Base-by-base conservation (phyloP, 1,140 invertebrate species). In the Battus philenor region DNA sequence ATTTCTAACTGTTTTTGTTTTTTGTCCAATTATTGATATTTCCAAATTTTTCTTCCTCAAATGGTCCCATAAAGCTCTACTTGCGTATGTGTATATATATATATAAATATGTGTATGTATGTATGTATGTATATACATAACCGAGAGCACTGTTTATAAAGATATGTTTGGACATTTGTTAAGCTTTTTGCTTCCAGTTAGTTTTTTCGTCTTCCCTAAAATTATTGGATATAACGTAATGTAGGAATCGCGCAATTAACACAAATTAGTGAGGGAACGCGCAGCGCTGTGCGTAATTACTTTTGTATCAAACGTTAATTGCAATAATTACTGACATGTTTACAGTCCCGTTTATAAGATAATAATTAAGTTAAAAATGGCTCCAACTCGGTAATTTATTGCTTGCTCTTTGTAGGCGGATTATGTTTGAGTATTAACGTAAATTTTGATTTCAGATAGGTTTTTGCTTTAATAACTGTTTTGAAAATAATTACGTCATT, bases 261-360 rank as follows among this genome's bases (percentile, higher is more conserved):
- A 15, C 36, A 39, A 39, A 24, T 39, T 39, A 39, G 33, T 39
- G 10, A 32, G 2, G 13, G 11, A 6, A 32, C 20, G 7, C 7
- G 5, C 10, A 4, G 22, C 36, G 11, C 6, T 8, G 6, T 12
- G 12, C 10, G 11, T 36, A 36, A 36, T 18, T 36, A 36, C 36
- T 39, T 39, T 39, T 26, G 36, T 27, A 39, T 39, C 11, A 26
- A 26, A 39, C 22, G 12, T 26, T 39, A 39, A 39, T 39, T 26
- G 36, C 24, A 39, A 39, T 39, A 39, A 39, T 39, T 39, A 39
- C 9, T 16, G 33, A 20, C 33, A 18, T 36, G 9, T 20, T 36
- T 17, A 36, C 33, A 36, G 33, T 10, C 22, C n/a, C 18, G 22
- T 26, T 39, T 39, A 39, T 20, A 26, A 22, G 33, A 17, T 26